Percentiles rank a stretch among this genome's conserved stretches.
Evolutionary conservation across 2,888 invertebrate genomes (phyloP).

Genomic region (Apamea anceps): DNA sequence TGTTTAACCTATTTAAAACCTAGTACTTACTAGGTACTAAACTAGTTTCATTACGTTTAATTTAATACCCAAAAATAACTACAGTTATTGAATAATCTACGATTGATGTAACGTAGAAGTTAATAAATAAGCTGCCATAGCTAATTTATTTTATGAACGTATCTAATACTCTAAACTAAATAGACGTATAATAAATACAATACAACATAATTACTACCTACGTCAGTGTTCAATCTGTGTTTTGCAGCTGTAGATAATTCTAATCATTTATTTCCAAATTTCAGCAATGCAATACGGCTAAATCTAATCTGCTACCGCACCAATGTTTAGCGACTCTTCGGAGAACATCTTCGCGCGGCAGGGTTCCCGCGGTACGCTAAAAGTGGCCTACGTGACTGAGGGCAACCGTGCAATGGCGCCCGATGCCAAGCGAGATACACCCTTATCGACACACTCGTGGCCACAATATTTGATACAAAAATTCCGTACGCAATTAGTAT

Average conservation of each 20-base stretch:
- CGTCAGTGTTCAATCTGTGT: constrained; percentile 39
- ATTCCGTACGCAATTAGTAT: constrained; percentile 48
- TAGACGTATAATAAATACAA: neutral
- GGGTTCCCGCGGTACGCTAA: constrained; percentile 72
- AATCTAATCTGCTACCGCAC: constrained; percentile 59
- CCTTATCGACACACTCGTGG: constrained; percentile 81
- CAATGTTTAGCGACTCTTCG: constrained; percentile 40
- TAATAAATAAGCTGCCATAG: neutral
- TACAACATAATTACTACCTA: constrained; percentile 16
- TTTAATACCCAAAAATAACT: neutral
- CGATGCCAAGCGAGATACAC: constrained; percentile 87
- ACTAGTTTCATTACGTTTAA: neutral
- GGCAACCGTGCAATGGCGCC: constrained; percentile 87
- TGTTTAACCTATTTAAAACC: neutral
- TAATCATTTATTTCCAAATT: constrained; percentile 75
- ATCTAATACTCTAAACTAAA: neutral
- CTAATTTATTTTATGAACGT: neutral
- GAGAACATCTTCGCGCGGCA: constrained; percentile 73
- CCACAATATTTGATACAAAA: constrained; percentile 53
- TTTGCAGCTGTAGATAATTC: constrained; percentile 56
- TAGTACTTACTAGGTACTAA: too few species aligned
- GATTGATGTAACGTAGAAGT: neutral
- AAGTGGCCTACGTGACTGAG: constrained; percentile 90
- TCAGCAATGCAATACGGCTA: constrained; percentile 72
- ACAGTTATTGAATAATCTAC: neutral